phyloP scores from a whole-genome alignment of 2,888 invertebrate genomes.

The Nomada fucata region DNA sequence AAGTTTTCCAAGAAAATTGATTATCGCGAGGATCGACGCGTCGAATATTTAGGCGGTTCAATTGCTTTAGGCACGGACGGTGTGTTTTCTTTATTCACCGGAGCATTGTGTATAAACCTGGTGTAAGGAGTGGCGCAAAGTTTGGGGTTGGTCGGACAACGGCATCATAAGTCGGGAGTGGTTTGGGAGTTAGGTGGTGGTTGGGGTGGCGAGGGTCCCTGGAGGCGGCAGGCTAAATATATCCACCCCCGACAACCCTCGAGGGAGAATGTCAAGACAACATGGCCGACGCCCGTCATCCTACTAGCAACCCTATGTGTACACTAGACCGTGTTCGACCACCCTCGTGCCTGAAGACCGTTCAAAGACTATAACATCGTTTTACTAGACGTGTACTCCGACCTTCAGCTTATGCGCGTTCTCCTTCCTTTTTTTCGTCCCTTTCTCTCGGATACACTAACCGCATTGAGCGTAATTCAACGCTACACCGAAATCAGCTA shows the following conservation, averaged over 20 bases:
- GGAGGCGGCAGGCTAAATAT: conserved; percentile 84
- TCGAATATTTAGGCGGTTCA: conserved; percentile 15
- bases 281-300: conserved; percentile 84
- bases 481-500: not conserved
- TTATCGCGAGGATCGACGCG: conserved; percentile 2
- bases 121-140: conserved; percentile 73
- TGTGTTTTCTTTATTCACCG: conserved; percentile 70
- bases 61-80: conserved; percentile 53
- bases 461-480: not conserved
- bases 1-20: not conserved
- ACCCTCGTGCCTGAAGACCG: conserved; percentile 72
- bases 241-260: conserved; percentile 82
- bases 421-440: not conserved
- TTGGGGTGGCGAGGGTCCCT: conserved; percentile 79
- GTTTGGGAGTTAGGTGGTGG: conserved; percentile 77
- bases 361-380: conserved; percentile 70
- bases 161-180: conserved; percentile 82
- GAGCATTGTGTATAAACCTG: conserved; percentile 67
- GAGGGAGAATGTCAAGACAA: conserved; percentile 84
- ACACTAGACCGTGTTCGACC: conserved; percentile 79
- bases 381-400: conserved; percentile 11
- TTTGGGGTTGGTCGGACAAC: conserved; percentile 81
- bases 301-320: conserved; percentile 78
- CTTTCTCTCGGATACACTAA: not conserved
- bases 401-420: conserved; percentile 30